A percentile compares a stretch with the other conserved stretches of the same genome.
phyloP scores from a whole-genome alignment of 2,888 invertebrate genomes.

The Lymantria dispar region DNA sequence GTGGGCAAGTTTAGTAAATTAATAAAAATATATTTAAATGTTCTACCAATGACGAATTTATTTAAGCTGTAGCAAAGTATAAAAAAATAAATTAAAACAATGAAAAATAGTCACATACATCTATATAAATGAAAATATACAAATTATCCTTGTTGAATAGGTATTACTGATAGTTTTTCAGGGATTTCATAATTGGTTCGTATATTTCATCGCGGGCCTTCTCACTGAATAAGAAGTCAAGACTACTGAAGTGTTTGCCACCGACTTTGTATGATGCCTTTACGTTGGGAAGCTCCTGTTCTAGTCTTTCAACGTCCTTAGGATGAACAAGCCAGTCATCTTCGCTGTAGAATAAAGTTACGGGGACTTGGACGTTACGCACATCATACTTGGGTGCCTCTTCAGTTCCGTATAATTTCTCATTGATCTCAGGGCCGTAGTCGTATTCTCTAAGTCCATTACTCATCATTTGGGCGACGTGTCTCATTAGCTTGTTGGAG shows the following conservation, averaged over 20 bases:
- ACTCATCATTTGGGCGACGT: constrained; percentile 78
- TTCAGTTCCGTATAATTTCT: constrained; percentile 56
- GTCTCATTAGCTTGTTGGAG: constrained; percentile 77
- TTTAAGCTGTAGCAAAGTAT: constrained; percentile 45
- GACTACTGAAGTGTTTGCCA: constrained; percentile 68
- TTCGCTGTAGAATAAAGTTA: constrained; percentile 63
- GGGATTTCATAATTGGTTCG: constrained; percentile 59
- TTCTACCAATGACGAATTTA: constrained; percentile 52
- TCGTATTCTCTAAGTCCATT: constrained; percentile 66
- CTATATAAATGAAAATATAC: constrained; percentile 32
- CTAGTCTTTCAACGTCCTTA: constrained; percentile 81
- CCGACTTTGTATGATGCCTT: constrained; percentile 80
- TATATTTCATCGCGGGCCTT: constrained; percentile 60
- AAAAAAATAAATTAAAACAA: constrained; percentile 42
- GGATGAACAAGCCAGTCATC: constrained; percentile 87
- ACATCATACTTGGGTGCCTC: constrained; percentile 65
- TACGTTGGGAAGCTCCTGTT: constrained; percentile 79
- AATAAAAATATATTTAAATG: too few species aligned
- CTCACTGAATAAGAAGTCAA: constrained; percentile 72
- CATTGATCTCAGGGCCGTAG: constrained; percentile 60
- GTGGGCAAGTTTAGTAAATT: too few species aligned
- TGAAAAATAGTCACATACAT: constrained; percentile 20
- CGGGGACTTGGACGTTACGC: constrained; percentile 61
- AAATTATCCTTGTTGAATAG: constrained; percentile 21
- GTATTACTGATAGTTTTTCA: constrained; percentile 37